These are phyloP conservation scores for Bilobella aurantiaca DNA, from an alignment of 1,140 invertebrate genomes.

Conservation along the genomic window DNA sequence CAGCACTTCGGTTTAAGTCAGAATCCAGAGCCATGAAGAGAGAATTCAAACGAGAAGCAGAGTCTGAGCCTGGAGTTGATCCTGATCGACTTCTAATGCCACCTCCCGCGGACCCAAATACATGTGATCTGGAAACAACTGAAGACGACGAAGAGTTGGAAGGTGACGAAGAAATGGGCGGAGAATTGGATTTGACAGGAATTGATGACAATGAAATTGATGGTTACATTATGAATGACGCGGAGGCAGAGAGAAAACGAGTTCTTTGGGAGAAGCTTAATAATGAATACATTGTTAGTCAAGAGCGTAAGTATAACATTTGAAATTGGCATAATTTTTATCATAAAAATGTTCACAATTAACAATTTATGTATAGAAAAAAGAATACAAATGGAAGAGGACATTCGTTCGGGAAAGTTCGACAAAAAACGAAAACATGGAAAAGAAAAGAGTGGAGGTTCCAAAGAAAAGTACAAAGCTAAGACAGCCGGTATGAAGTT, in stretches of 20 bases:
- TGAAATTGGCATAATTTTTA: no score
- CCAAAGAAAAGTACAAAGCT: slow-evolving; percentile 45
- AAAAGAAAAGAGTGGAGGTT: slow-evolving; percentile 49
- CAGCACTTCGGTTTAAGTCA: no score
- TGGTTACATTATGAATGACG: slow-evolving; percentile 69
- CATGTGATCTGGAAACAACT: slow-evolving; percentile 35
- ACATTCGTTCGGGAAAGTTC: slow-evolving; percentile 65
- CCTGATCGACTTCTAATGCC: slow-evolving; percentile 37
- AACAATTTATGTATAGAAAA: slow-evolving; percentile 50
- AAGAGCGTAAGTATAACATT: slow-evolving; percentile 65
- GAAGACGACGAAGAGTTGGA: slow-evolving; percentile 40
- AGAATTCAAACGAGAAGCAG: not conserved
- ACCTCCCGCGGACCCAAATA: slow-evolving; percentile 19
- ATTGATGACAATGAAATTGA: slow-evolving; percentile 82
- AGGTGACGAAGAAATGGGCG: slow-evolving; percentile 39
- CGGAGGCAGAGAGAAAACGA: slow-evolving; percentile 67
- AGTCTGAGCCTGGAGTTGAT: slow-evolving; percentile 6
- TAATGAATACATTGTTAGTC: slow-evolving; percentile 66
- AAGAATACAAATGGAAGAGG: slow-evolving; percentile 61
- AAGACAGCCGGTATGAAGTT: slow-evolving; percentile 64
- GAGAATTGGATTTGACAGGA: slow-evolving; percentile 65
- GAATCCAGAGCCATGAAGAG: not conserved
- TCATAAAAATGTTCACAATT: no score
- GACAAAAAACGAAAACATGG: slow-evolving; percentile 59
- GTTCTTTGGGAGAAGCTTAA: slow-evolving; percentile 74